Base-by-base conservation (phyloP, 2,888 invertebrate species). In the Thera britannica region DNA sequence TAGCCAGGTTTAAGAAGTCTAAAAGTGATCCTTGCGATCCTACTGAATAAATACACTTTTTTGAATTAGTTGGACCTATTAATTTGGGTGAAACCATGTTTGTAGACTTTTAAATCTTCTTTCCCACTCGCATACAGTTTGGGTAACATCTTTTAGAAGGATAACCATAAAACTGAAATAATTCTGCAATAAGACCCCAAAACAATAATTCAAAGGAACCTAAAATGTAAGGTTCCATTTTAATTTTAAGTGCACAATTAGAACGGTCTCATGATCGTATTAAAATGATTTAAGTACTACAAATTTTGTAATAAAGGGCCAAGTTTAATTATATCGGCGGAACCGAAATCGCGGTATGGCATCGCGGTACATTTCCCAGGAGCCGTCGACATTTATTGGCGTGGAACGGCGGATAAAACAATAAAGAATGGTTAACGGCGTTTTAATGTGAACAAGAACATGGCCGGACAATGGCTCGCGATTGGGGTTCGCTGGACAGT, bases 401-500 rank as follows among this genome's bases (percentile, higher is more conserved):
- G 62, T 75, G 82, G 81, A 84, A 79, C 82, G 80, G 85, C 83
- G 89, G 88, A 91, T 93, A 88, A 92, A 93, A 93, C 92, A 93
- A 93, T 93, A 93, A 93, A 93, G 92, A 92, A 92, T 90, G 90
- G 88, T 89, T 92, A 93, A 93, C 90, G 88, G 93, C 89, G 86
- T 89, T 93, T 92, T 93, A 92, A 93, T 93, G 92, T 86, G 92
- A 90, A 90, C 90, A 92, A 91, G 93, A 89, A 90, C 92, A 89
- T 85, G 83, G 83, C 76, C 76, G 89, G 88, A 92, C 91, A 93
- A 93, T 92, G 86, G 89, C 83, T 79, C 80, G 74, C 86, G 87
- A 87, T 88, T 89, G 90, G 91, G 91, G 90, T 84, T 82, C 87
- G 83, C 78, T 64, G 76, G 74, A 65, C 84, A 77, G 85, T 87